Base-by-base conservation (phyloP, 2,888 invertebrate species). In the Drosophila mettleri region DNA sequence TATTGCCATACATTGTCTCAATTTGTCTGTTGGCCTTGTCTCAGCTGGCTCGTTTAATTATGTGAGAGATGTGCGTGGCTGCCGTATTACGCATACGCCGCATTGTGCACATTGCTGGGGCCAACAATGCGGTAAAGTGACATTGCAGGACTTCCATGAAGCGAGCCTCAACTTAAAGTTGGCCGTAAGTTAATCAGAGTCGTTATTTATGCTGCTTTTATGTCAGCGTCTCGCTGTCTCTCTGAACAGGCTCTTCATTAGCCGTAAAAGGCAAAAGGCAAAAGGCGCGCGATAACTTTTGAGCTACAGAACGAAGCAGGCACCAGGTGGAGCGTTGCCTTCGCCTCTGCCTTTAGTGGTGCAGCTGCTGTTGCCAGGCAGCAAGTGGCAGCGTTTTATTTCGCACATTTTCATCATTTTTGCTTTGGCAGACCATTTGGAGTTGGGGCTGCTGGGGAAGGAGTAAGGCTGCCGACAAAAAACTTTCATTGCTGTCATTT, bases 391-490 rank as follows among this genome's bases (percentile, higher is more conserved):
- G 74, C 79, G 85, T 81, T 87, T 85, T 86, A 85, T 85, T 85
- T 85, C 65, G 69, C 79, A 63, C 77, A 78, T 87, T 82, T 85
- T 80, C 83, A 80, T 86, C 83, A 78, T 81, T 76, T 82, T 83
- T 80, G 46, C 83, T 83, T 67, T 76, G 63, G 65, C 80, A 80
- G 77, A 69, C 65, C 74, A 64, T 83, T 80, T 69, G 66, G 64
- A 24, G 52, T n/a, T n/a, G 45, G 54, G 45, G 38, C 59, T 55
- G 62, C 57, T 51, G 62, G 60, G n/a, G n/a, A n/a, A n/a, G n/a
- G n/a, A n/a, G n/a, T n/a, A n/a, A 67, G 64, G 49, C 62, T 33
- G 60, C 62, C n/a, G n/a, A 77, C 46, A 66, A 67, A 58, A 75
- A 86, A 84, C 73, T 83, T 82, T 82, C 72, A 75, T 69, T 59